Evolutionary conservation across 2,113 vertebrate genomes (phyloP), one percentile per base, ranked within the genome.

Genomic region (Fukomys damarensis): DNA sequence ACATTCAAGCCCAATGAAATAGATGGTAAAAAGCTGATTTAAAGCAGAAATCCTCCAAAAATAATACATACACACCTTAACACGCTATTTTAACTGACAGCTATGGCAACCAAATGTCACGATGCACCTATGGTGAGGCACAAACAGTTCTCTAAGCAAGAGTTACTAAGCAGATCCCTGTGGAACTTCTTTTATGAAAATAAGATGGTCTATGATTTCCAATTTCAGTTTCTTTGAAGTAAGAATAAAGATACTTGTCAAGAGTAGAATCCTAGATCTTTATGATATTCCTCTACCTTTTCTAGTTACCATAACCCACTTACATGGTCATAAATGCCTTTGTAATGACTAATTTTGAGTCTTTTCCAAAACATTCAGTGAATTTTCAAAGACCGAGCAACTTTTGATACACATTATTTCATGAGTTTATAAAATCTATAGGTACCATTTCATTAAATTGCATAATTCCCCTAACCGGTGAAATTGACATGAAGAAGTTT

Each of bases 311-410:
- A 65, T 41, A n/a, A 85, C 35, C 58, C 41, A 92, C 76, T 65
- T 43, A 66, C 4, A 12, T 93, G 84, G 63, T 87, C 65, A 81
- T 22, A 66, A 93, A 77, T 84, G 13, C 58, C 92, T 89, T 84
- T 52, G 68, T 63, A 46, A 81, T 86, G 38, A 91, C 30, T 5
- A 80, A 84, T 84, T 94, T 74, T 93, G 54, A 86, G 70, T 76
- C 61, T 86, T 83, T 89, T 85, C 89, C 79, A 96, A 95, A 79
- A 79, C 7, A 79, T 13, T 90, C 79, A 43, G 38, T 89, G 49
- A 84, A 84, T 65, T 81, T 96, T 87, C 89, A 95, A 91, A 96
- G 49, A 49, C 92, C 4, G 66, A 92, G 4, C 72, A 46, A 87
- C 56, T 82, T 84, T 82, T 81, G 89, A 56, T 68, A 17, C 30